Conservation (phyloP, 2,888 invertebrate species). For the Abscondita cerata region DNA sequence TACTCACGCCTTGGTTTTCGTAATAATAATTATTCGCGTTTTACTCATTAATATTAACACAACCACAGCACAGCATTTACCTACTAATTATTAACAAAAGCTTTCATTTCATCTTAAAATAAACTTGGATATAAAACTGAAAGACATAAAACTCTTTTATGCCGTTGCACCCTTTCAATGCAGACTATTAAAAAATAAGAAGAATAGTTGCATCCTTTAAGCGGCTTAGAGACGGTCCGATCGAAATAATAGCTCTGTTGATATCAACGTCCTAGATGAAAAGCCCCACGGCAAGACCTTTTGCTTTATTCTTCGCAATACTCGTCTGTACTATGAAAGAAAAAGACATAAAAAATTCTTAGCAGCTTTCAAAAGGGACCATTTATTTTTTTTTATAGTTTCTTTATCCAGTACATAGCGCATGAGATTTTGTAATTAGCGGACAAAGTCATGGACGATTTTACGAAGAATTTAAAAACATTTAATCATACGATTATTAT, state of each 20-base stretch:
- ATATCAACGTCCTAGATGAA: constrained; percentile 27
- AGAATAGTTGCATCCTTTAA: constrained; percentile 37
- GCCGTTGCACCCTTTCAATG: constrained; percentile 33
- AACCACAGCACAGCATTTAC: neutral
- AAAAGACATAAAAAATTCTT: constrained; percentile 14
- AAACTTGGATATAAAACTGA: constrained; percentile 17
- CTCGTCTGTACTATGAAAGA: constrained; percentile 21
- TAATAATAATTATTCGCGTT: neutral
- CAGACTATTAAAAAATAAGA: constrained; percentile 29
- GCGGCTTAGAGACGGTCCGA: constrained; percentile 33
- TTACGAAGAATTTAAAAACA: constrained; percentile 6
- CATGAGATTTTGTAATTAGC: constrained; percentile 1
- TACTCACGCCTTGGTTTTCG: neutral
- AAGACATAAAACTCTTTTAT: constrained; percentile 36
- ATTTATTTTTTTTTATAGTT: constrained; percentile 7
- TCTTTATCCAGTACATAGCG: constrained; percentile 6
- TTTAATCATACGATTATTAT: constrained; percentile 3
- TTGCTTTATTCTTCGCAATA: constrained; percentile 14
- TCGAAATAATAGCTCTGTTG: constrained; percentile 33
- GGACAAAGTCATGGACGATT: constrained; percentile 8
- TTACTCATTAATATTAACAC: no score
- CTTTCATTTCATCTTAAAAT: constrained; percentile 17
- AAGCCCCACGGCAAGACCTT: constrained; percentile 26
- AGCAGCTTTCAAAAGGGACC: neutral
- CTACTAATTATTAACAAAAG: constrained; percentile 1